Percentiles rank a stretch among this genome's conserved stretches.
phyloP scores from a whole-genome alignment of 2,797 vertebrate genomes.

The Falco peregrinus region DNA sequence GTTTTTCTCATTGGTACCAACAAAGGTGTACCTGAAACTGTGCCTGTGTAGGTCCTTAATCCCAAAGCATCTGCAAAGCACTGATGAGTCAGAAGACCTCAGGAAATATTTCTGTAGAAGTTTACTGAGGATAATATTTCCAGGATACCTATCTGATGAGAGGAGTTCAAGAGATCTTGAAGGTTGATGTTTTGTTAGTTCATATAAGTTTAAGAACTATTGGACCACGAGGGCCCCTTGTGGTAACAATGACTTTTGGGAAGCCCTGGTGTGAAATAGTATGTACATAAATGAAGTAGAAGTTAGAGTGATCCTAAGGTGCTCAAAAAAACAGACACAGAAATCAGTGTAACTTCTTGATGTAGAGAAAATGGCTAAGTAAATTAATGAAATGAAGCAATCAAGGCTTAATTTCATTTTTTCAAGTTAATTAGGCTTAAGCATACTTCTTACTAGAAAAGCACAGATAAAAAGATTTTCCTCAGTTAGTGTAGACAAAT shows the following conservation, averaged over 20 bases:
- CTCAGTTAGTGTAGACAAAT: neutral
- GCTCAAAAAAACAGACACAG: neutral
- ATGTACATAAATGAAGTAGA: neutral
- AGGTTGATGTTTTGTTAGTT: neutral
- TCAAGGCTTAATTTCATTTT: neutral
- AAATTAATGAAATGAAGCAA: neutral
- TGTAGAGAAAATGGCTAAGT: neutral
- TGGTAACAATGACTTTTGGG: neutral
- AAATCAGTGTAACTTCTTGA: neutral
- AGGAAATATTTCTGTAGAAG: neutral
- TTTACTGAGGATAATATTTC: neutral
- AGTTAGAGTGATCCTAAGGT: neutral
- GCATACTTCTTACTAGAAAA: neutral
- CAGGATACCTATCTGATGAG: neutral
- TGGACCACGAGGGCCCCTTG: neutral
- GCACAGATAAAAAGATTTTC: neutral
- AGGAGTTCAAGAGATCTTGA: neutral
- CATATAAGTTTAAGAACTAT: neutral
- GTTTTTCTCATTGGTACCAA: neutral
- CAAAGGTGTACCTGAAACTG: neutral
- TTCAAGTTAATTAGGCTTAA: neutral
- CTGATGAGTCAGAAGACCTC: neutral
- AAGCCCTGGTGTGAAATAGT: neutral
- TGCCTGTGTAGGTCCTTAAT: neutral
- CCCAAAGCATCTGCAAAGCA: neutral